These are phyloP conservation scores for Cygnus olor DNA, from an alignment of 2,797 vertebrate genomes.

Conservation along the genomic window DNA sequence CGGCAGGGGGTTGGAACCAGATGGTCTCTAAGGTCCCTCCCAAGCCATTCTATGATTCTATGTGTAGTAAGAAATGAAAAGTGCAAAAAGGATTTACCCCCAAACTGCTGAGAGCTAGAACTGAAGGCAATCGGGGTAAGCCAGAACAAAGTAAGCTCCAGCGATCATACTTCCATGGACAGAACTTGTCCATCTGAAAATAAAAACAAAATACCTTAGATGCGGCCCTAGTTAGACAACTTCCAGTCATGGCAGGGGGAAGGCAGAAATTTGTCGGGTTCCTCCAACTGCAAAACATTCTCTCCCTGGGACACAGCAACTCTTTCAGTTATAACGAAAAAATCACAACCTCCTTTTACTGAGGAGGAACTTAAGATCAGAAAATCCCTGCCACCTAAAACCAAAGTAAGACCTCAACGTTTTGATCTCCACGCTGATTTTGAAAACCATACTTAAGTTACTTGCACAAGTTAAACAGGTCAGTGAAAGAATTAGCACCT, in stretches of 20 bases:
- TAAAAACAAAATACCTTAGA: neutral
- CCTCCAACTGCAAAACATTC: neutral
- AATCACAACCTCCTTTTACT: neutral
- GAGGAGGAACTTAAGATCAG: neutral
- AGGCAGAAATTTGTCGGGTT: neutral
- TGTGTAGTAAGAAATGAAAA: neutral
- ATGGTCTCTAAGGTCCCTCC: no score
- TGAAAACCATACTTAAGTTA: neutral
- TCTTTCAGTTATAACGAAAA: neutral
- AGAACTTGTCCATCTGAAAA: neutral
- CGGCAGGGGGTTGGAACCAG: no score
- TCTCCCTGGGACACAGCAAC: neutral
- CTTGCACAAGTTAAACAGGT: neutral
- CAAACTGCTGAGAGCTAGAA: neutral
- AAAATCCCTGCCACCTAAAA: neutral
- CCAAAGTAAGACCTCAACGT: neutral
- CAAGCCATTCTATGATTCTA: no score
- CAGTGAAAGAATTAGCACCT: conserved; percentile 33
- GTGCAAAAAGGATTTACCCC: neutral
- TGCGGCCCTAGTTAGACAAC: neutral
- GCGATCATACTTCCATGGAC: neutral
- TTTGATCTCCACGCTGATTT: neutral
- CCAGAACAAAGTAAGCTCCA: neutral
- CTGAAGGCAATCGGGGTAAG: neutral
- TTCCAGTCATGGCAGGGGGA: accelerated